These are phyloP conservation scores for Dorcus hopei DNA, from an alignment of 2,888 invertebrate genomes.

Conservation along the genomic window DNA sequence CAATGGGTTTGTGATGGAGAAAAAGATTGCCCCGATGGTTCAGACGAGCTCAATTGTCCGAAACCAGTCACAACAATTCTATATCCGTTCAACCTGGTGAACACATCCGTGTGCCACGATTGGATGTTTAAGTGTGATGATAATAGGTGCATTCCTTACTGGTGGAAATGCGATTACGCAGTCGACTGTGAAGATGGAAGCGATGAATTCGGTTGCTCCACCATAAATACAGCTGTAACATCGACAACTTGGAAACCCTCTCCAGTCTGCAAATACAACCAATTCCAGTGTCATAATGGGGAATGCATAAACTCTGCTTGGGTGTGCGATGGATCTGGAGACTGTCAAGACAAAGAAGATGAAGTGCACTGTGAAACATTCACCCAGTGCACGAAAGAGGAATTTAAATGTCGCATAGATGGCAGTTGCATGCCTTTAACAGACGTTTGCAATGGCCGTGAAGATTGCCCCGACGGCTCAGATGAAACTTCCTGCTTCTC, in stretches of 20 bases:
- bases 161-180: conserved; percentile 79
- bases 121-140: conserved; percentile 79
- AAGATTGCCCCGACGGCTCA: conserved; percentile 58
- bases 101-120: conserved; percentile 57
- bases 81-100: conserved; percentile 25
- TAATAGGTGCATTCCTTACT: conserved; percentile 68
- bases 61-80: conserved; percentile 31
- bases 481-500: conserved; percentile 49
- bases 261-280: conserved; percentile 52
- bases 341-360: conserved; percentile 62
- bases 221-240: conserved; percentile 14
- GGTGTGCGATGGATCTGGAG: conserved; percentile 61
- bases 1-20: conserved; percentile 82
- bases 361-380: conserved; percentile 49
- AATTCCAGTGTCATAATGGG: conserved; percentile 57
- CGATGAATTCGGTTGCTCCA: conserved; percentile 61
- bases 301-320: conserved; percentile 60
- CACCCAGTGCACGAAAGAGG: conserved; percentile 44
- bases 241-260: conserved; percentile 27
- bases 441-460: conserved; percentile 52
- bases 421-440: conserved; percentile 59
- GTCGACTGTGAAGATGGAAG: conserved; percentile 74
- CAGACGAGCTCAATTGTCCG: conserved; percentile 71
- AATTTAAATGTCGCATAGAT: conserved; percentile 61
- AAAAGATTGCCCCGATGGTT: conserved; percentile 66